A percentile compares a stretch with the other conserved stretches of the same genome.
Conservation (phyloP, 2,888 invertebrate species). For the Netelia virgata region DNA sequence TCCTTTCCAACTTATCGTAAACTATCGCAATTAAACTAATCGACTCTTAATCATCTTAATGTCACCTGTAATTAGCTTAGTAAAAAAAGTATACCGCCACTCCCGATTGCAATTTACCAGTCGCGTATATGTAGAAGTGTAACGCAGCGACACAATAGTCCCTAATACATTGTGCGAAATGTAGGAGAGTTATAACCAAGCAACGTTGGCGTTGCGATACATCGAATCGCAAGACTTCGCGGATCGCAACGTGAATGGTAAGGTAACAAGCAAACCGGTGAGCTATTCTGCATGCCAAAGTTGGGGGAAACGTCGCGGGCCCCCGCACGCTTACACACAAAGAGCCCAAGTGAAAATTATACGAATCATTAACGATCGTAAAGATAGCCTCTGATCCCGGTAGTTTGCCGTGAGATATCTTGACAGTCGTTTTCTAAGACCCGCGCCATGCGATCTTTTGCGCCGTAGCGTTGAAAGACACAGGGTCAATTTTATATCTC, state of each 20-base stretch:
- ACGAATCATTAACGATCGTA: slow-evolving; percentile 76
- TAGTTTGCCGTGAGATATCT: slow-evolving; percentile 60
- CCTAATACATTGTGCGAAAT: slow-evolving; percentile 8
- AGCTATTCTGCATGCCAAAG: slow-evolving; percentile 17
- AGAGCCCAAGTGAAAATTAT: slow-evolving; percentile 75
- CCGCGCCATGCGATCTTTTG: slow-evolving; percentile 52
- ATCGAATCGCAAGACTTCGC: slow-evolving; percentile 2
- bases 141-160: too few relatives aligned
- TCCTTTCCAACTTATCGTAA: too few relatives aligned
- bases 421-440: slow-evolving; percentile 66
- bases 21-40: too few relatives aligned
- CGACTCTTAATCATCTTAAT: too few relatives aligned
- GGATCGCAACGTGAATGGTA: slow-evolving; percentile 1
- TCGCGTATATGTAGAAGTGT: too few relatives aligned
- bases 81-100: too few relatives aligned
- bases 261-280: not conserved
- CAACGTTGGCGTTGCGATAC: not conserved
- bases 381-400: slow-evolving; percentile 76
- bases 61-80: too few relatives aligned
- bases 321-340: slow-evolving; percentile 39
- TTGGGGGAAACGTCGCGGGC: slow-evolving; percentile 16
- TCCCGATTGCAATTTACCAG: too few relatives aligned
- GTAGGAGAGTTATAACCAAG: not conserved
- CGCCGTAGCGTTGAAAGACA: slow-evolving; percentile 1
- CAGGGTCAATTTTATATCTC: slow-evolving; percentile 63